phyloP scores from a whole-genome alignment of 1,140 invertebrate genomes.

The Vanessa tameamea region DNA sequence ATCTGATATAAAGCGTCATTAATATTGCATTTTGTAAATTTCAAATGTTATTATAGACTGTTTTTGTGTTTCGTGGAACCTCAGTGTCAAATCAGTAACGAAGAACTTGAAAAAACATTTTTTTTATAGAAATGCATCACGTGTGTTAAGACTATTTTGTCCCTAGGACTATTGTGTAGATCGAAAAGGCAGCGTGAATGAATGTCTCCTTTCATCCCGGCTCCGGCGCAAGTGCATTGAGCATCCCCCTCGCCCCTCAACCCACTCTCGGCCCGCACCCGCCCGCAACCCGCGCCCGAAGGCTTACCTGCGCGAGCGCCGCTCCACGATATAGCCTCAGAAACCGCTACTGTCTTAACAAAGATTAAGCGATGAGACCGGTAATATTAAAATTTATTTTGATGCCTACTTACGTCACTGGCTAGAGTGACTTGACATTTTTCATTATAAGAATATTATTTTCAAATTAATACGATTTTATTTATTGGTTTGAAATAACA shows the following conservation, averaged over 20 bases:
- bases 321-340: constrained; percentile 55
- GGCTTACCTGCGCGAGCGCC: constrained; percentile 66
- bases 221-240: constrained; percentile 59
- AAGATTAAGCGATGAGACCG: constrained; percentile 39
- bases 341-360: constrained; percentile 63
- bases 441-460: not conserved
- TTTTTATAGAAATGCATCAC: constrained; percentile 1
- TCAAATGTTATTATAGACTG: no score
- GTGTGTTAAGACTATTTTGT: not conserved
- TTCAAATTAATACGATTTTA: no score
- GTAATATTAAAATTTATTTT: not conserved
- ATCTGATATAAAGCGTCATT: no score
- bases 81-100: not conserved
- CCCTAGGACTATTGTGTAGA: constrained; percentile 42
- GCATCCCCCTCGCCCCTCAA: constrained; percentile 37
- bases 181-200: constrained; percentile 51
- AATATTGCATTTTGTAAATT: no score
- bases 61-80: not conserved
- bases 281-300: constrained; percentile 42
- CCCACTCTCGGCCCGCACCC: constrained; percentile 21
- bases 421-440: not conserved
- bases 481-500: no score
- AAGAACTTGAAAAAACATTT: not conserved
- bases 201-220: constrained; percentile 53
- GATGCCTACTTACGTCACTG: constrained; percentile 15